Base-by-base conservation (phyloP, 2,888 invertebrate genomes). In the Drosophila paucipuncta region DNA sequence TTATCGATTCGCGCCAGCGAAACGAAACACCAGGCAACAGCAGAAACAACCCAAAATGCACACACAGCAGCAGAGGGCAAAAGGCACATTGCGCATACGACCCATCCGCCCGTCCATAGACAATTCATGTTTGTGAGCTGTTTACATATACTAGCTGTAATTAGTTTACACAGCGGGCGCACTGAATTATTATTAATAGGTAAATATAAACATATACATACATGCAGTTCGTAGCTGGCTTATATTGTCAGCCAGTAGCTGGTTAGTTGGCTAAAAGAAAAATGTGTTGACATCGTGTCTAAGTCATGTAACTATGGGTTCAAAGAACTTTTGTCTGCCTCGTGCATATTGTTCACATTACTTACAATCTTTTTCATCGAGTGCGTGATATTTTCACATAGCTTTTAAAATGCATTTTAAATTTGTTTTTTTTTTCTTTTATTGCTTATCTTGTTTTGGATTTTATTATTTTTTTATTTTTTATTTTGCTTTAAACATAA, bases 151-250 rank as follows among this genome's bases (percentile, higher is more conserved):
- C 79, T 75, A 76, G 61, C 53, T 55, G 65, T 82, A 87, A 90
- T 89, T 85, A 90, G 85, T 83, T 87, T 70, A 85, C 76, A 68
- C 68, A 70, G 72, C 65, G 67, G 60, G 70, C 54, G 61, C 59
- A 59, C 59, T 66, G 64, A 76, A 73, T 74, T 73, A 70, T 75
- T 82, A 74, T 75, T 69, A 76, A 89, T 87, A 87, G 78, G 61
- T 64, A 84, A 84, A 80, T 65, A 66, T 70, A 67, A 61, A 68
- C 37, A 37, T 60, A 66, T 61, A 65, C 50, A 60, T 57, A 68
- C 65, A 73, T 78, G 77, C 77, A 73, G 73, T 49, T 41, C 53
- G 25, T 47, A 37, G 31, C 35, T 41, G 31, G 39, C 47, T 16
- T 41, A 62, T 13, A 22, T 1, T 43, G 43, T 43, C 43, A 16